Evolutionary conservation across 2,113 vertebrate species (phyloP).

Genomic region (Podiceps cristatus): DNA sequence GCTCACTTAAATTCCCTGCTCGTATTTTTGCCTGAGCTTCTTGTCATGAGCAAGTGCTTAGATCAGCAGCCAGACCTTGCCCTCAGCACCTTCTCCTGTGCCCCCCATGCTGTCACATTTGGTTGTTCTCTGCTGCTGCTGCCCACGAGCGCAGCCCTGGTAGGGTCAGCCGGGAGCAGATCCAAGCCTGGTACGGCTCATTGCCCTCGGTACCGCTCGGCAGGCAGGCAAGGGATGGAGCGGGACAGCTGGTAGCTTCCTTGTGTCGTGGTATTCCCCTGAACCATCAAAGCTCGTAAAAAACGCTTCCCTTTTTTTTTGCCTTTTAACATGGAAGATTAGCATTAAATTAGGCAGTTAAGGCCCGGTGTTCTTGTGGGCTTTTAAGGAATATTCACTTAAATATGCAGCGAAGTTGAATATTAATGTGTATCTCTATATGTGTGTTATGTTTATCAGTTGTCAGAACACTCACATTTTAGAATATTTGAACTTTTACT

Average conservation of each 20-base stretch:
- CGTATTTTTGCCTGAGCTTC: not conserved
- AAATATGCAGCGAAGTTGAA: not conserved
- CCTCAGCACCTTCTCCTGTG: not conserved
- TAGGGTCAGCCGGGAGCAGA: not conserved
- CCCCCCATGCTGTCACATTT: not conserved
- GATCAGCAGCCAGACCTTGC: not conserved
- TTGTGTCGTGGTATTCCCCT: not conserved
- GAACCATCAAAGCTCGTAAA: not conserved
- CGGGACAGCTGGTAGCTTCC: not conserved
- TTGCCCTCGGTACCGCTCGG: not conserved
- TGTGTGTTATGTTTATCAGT: rapidly evolving
- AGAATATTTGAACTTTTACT: not conserved
- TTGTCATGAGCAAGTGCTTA: rapidly evolving
- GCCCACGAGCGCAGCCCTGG: not conserved
- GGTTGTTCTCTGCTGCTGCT: not conserved
- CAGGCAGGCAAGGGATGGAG: not conserved
- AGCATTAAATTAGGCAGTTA: not conserved
- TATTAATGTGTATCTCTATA: not conserved
- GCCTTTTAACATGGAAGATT: not conserved
- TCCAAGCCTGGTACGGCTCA: not conserved
- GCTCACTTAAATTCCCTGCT: not conserved
- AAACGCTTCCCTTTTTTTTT: not conserved
- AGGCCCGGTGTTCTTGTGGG: not conserved
- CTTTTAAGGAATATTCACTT: not conserved
- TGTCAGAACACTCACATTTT: not conserved